Evolutionary conservation across 2,113 vertebrate species (phyloP), one percentile per base, ranked within the genome.

Genomic region (Oncorhynchus clarkii): DNA sequence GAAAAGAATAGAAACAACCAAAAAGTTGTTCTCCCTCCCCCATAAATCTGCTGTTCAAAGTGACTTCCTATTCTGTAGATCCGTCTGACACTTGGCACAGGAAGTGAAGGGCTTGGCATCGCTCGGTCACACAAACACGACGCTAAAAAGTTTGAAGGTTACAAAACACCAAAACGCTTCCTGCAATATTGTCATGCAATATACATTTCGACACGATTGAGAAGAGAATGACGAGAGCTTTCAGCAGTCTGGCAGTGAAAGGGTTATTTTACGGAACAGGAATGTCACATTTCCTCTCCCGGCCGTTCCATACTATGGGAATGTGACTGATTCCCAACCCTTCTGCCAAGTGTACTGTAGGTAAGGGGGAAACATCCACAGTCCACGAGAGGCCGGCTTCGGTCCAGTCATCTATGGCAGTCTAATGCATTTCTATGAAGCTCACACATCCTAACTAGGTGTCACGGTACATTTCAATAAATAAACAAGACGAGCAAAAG

Each of bases 101-200:
- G 87, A 86, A 84, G 81, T 83, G 54, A n/a, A 27, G 73, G 51
- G 65, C 6, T 39, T 29, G 79, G 72, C 82, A 87, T 80, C 83
- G 86, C 83, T 85, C 82, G 79, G 88, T 89, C 90, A 88, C 89
- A 87, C 79, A 86, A 88, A 91, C 88, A 92, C 87, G 88, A 90
- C 82, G 88, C 86, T 88, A 82, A 87, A 88, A 77, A 88, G 88
- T 88, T 91, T 84, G 83, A 88, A 87, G 78, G 87, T 86, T 90
- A 92, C 88, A 90, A 92, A 92, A 93, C 91, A 93, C 87, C 83
- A 85, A 89, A 88, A 90, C 84, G 88, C 84, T 90, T 89, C 87
- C 89, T 83, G 82, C 80, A 82, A 85, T 90, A 88, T 88, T 90
- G 89, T 93, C 92, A 93, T 94, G 92, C 92, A 93, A 91, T 93